Evolutionary conservation across 2,888 invertebrate genomes (phyloP).

Genomic region (Sycophila texana): DNA sequence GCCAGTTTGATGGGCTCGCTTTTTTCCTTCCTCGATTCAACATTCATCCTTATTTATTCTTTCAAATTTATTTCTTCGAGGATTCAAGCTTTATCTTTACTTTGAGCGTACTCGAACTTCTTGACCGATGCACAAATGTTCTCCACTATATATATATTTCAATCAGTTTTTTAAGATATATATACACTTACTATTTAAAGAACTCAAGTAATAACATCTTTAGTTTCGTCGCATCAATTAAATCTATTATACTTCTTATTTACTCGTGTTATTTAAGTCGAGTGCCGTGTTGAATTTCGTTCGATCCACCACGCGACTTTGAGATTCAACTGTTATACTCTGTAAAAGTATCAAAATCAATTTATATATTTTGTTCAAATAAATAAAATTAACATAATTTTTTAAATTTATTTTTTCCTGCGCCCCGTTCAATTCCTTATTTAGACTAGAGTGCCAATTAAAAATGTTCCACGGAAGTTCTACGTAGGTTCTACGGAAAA

Average conservation of each 20-base stretch:
- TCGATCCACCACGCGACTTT: neutral
- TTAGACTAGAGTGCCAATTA: too few relatives aligned
- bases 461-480: too few relatives aligned
- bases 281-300: neutral
- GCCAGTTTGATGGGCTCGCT: slow-evolving; percentile 7
- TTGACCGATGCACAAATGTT: neutral
- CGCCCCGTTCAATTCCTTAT: too few relatives aligned
- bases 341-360: slow-evolving; percentile 44
- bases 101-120: neutral
- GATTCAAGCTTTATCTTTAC: neutral
- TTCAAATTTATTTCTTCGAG: slow-evolving; percentile 13
- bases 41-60: neutral
- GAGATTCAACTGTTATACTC: slow-evolving; percentile 49
- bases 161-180: slow-evolving; percentile 9
- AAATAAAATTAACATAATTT: slow-evolving; percentile 50
- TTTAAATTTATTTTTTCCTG: too few relatives aligned
- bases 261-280: slow-evolving; percentile 42
- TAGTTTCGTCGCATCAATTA: slow-evolving; percentile 4
- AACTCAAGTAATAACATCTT: too few relatives aligned
- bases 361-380: slow-evolving; percentile 49
- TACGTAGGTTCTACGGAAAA: slow-evolving; percentile 13
- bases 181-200: neutral
- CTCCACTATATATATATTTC: neutral
- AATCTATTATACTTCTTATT: too few relatives aligned
- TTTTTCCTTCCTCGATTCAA: neutral